Base-by-base conservation (phyloP, 1,140 invertebrate genomes). In the Drosophila burlai region DNA sequence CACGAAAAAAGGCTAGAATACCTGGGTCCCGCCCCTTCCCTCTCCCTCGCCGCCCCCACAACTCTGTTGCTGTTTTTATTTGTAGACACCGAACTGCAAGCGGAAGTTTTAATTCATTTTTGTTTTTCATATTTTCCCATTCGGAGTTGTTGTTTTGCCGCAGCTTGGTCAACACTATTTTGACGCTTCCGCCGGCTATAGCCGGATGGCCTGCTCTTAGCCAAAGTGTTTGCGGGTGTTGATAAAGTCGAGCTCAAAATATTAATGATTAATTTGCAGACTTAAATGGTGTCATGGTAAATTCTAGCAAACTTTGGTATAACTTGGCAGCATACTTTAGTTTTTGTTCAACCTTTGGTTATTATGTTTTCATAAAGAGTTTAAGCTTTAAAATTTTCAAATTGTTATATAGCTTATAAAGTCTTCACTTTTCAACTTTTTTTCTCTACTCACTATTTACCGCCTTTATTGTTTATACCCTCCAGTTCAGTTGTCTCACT, bases 81-180 rank as follows among this genome's bases (percentile, higher is more conserved):
- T 34, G 45, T 65, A 38, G 38, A 40, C 31, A 69, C 47, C 31
- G 24, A 49, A 72, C 69, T 80, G 67, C 84, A 52, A 89, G 84
- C 83, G 81, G 84, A 87, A 87, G 83, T 75, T 87, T 87, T 87
- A 78, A 89, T 80, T 87, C 84, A 89, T 89, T 87, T 87, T 83
- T 81, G 80, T 75, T 89, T 81, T 55, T 62, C 72, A 69, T 77
- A 60, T 47, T 74, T 73, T 69, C 63, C 47, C 49, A 46, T 49
- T 49, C 63, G n/a, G 42, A 67, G 47, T 6, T 50, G 26, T 29
- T 68, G 61, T 36, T 76, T 29, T 47, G 46, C 54, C 65, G 68
- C 80, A 72, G 62, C 76, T 86, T 63, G 80, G 83, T 69, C 83
- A 76, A 65, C 83, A 71, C 76, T 79, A 65, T 64, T 71, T 45